These are phyloP conservation scores for Thunnus thynnus DNA, from an alignment of 2,113 vertebrate species.

Conservation along the genomic window DNA sequence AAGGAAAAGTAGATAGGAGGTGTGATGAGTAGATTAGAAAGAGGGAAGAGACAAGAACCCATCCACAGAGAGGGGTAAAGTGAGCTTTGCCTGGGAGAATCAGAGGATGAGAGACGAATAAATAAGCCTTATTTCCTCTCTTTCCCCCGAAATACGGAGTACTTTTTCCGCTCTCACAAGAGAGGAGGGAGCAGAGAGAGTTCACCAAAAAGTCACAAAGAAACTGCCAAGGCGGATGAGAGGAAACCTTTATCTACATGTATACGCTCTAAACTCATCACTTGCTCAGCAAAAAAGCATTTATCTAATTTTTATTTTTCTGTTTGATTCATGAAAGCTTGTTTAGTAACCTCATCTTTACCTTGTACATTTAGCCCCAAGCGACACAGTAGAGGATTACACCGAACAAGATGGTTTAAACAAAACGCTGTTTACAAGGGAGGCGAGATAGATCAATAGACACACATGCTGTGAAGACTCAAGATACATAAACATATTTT, in stretches of 20 bases:
- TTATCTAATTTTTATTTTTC: conserved; percentile 47
- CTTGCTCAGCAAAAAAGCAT: conserved; percentile 53
- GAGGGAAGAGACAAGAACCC: conserved; percentile 10
- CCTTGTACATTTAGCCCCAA: conserved; percentile 38
- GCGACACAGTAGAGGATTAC: conserved; percentile 54
- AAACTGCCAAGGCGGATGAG: conserved; percentile 56
- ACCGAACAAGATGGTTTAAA: conserved; percentile 39
- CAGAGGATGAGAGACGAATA: conserved; percentile 39
- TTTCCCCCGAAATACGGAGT: conserved; percentile 8
- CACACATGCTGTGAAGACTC: not conserved
- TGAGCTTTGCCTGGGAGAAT: conserved; percentile 16
- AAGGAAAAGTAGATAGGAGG: conserved; percentile 38
- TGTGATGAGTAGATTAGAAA: conserved; percentile 37
- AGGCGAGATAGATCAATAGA: not conserved
- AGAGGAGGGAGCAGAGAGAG: conserved; percentile 52
- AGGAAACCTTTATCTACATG: conserved; percentile 40
- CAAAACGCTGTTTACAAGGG: conserved; percentile 26
- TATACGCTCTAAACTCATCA: conserved; percentile 54
- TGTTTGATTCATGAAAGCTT: conserved; percentile 30
- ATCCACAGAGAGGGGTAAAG: conserved; percentile 17
- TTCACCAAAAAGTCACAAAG: conserved; percentile 80
- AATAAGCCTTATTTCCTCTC: conserved; percentile 16
- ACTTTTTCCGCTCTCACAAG: not conserved
- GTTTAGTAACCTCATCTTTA: conserved; percentile 53
- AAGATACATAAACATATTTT: conserved; percentile 6